Evolutionary conservation across 2,888 invertebrate species (phyloP).

Genomic region (Seira sanloemensis): DNA sequence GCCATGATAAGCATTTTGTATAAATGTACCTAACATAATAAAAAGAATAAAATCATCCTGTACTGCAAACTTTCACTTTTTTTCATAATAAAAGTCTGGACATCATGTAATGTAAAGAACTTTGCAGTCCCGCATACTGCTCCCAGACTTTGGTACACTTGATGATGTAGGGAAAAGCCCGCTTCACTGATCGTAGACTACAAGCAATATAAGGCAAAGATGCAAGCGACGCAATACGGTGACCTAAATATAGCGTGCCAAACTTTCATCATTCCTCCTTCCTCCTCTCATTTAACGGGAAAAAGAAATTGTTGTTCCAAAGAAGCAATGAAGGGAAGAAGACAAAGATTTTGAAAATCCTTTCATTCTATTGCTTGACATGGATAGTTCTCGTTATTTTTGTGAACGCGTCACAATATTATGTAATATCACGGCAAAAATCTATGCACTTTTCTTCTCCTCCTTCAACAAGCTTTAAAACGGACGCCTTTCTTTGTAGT

Average conservation of each 20-base stretch:
- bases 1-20: neutral
- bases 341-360: neutral
- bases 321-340: neutral
- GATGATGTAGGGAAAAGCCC: neutral
- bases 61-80: conserved; percentile 4
- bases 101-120: conserved; percentile 28
- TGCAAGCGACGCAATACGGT: conserved; percentile 51
- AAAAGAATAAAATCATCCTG: no score
- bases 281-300: conserved; percentile 43
- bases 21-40: no score
- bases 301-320: neutral
- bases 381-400: neutral
- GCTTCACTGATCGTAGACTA: no score
- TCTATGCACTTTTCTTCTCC: no score
- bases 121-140: neutral
- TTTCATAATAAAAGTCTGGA: neutral
- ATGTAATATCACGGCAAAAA: neutral
- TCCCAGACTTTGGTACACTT: neutral
- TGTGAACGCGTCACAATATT: no score
- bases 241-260: conserved; percentile 60
- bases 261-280: conserved; percentile 55
- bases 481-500: no score
- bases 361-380: neutral
- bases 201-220: no score
- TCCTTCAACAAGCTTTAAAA: no score